phyloP scores from a whole-genome alignment of 64 coral and sea anemone species.

The Cladopsammia gracilis region DNA sequence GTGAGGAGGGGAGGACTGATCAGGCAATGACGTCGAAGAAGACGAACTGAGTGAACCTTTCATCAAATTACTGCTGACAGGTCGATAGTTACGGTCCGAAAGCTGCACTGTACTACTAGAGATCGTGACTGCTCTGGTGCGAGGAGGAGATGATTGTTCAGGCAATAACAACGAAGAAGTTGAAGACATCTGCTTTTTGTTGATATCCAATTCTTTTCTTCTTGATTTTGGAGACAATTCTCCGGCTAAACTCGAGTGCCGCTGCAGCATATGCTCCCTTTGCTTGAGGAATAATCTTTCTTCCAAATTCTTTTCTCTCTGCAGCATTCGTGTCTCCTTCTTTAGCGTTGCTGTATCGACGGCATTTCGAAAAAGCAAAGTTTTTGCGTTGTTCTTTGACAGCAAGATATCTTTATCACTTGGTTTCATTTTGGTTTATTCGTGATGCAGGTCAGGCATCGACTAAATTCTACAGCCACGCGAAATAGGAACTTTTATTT shows the following conservation, averaged over 20 bases:
- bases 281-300: constrained; percentile 17
- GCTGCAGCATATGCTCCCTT: constrained; percentile 11
- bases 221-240: background rate
- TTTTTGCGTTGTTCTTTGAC: constrained; percentile 18
- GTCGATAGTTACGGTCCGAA: no score
- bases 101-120: no score
- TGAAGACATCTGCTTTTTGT: background rate
- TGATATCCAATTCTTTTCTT: background rate
- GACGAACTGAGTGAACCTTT: background rate
- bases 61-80: background rate
- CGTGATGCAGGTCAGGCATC: no score
- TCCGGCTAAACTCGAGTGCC: background rate
- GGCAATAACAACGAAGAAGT: background rate
- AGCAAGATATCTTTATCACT: constrained; percentile 10
- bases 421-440: background rate
- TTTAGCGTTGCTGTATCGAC: background rate
- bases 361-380: constrained; percentile 20
- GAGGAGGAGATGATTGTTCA: background rate
- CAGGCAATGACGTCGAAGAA: background rate
- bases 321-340: background rate
- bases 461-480: background rate
- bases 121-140: background rate
- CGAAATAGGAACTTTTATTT: background rate
- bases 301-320: constrained; percentile 22
- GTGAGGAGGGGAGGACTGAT: background rate